Evolutionary conservation across 2,113 vertebrate genomes (phyloP).

Genomic region (Gallinago paraguaiae): DNA sequence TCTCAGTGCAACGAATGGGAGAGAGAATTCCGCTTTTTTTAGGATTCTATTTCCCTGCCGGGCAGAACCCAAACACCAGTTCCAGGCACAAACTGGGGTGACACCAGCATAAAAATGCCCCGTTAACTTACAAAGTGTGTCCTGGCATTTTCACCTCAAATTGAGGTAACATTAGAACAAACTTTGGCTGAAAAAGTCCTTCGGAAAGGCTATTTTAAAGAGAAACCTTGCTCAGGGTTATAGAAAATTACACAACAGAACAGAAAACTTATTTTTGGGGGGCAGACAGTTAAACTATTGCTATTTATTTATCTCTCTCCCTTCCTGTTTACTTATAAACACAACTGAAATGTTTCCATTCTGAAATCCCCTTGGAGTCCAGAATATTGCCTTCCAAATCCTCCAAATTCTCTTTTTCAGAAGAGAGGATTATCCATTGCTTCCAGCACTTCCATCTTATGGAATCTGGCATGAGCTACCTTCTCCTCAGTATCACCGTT

Average conservation of each 20-base stretch:
- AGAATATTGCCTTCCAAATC: neutral
- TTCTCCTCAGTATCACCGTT: neutral
- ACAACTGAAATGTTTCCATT: neutral
- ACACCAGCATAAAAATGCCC: rapidly evolving
- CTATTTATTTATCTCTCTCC: neutral
- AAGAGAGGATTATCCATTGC: neutral
- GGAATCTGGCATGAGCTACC: neutral
- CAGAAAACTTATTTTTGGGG: neutral
- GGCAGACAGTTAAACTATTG: neutral
- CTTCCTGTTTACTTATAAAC: too few relatives aligned
- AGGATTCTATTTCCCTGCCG: neutral
- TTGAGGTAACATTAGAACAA: neutral
- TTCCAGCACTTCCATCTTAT: neutral
- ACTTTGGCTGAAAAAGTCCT: neutral
- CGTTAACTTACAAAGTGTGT: neutral
- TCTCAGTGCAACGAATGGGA: rapidly evolving
- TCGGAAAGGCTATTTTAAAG: neutral
- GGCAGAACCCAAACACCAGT: neutral
- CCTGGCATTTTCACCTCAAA: neutral
- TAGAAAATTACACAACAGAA: neutral
- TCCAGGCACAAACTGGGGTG: neutral
- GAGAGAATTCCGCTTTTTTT: too few relatives aligned
- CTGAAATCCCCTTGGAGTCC: neutral
- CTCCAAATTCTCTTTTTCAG: neutral
- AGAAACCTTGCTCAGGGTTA: neutral